Evolutionary conservation across 1,140 invertebrate species (phyloP), one percentile per base, ranked within the genome.

Genomic region (Atta texana): DNA sequence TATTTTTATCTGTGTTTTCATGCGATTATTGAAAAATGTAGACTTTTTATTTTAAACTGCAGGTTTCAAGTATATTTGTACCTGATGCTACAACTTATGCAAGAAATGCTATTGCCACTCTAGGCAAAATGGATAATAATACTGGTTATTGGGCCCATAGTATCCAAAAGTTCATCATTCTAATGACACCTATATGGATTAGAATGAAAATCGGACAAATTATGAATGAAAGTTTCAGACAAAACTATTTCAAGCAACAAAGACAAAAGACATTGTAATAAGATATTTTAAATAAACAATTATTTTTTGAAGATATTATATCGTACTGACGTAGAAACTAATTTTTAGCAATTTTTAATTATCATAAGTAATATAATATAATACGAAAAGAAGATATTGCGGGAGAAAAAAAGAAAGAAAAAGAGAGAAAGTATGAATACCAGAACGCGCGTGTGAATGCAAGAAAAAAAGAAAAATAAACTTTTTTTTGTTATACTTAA

Each of bases 111-210:
- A 96, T 99, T 2, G 96, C 96, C 64, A 98, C 97, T 0, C 95
- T 99, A 31, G 98, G 98, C 31, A 97, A 97, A 91, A 96, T 97
- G 2, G 96, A 97, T 69, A 96, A 96, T 44, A 98, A 98, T 0
- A 98, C 97, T 0, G 98, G 98, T 0, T 99, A 98, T 92, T 99
- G 98, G 98, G 95, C 97, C 1, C 98, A 99, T 94, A 98, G 98
- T 8, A 95, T 99, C 72, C 98, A 98, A 94, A 93, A 94, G 61
- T 96, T 96, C 81, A 92, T 96, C 59, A 94, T 94, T 0, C 82
- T 94, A 14, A 92, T 96, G 31, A 74, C 94, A 3, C 96, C 96
- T 3, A 93, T 95, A 12, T 96, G 96, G 95, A 91, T 96, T 18
- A 94, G 96, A 88, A 96, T 93, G 24, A 95, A 95, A 80, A 89